A percentile compares a stretch with the other conserved stretches of the same genome.
Conservation (phyloP, 2,888 invertebrate species). For the Nasonia oneida region DNA sequence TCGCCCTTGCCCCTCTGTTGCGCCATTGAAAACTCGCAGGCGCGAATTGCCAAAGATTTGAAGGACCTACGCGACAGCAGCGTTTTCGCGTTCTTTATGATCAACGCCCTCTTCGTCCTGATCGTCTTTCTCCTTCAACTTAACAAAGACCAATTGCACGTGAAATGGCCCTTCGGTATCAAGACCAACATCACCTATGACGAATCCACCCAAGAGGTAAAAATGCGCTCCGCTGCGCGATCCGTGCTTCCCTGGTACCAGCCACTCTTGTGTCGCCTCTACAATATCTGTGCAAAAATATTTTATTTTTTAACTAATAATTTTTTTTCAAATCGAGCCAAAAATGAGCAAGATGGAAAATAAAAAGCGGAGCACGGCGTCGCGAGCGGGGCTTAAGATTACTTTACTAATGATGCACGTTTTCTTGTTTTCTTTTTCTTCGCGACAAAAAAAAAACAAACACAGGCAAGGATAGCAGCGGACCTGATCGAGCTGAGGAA, state of each 20-base stretch:
- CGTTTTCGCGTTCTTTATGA: slow-evolving; percentile 98
- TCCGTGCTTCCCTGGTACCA: slow-evolving; percentile 42
- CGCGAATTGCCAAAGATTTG: slow-evolving; percentile 93
- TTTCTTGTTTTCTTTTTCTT: slow-evolving; percentile 74
- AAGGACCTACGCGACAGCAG: slow-evolving; percentile 97
- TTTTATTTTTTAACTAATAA: background rate
- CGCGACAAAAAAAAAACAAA: slow-evolving; percentile 59
- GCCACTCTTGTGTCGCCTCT: slow-evolving; percentile 17
- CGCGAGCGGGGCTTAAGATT: slow-evolving; percentile 67
- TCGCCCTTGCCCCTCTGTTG: slow-evolving; percentile 42
- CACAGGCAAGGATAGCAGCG: slow-evolving; percentile 92
- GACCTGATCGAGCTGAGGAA: slow-evolving; percentile 97
- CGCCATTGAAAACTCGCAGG: slow-evolving; percentile 81
- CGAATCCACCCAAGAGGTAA: slow-evolving; percentile 95
- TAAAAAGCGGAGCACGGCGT: slow-evolving; percentile 59
- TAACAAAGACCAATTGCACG: slow-evolving; percentile 97
- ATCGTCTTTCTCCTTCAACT: slow-evolving; percentile 99
- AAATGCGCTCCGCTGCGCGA: slow-evolving; percentile 71
- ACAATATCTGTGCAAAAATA: background rate
- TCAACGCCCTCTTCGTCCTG: slow-evolving; percentile 98
- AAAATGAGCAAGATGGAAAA: slow-evolving; percentile 15
- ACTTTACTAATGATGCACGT: slow-evolving; percentile 71
- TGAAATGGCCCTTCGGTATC: slow-evolving; percentile 97
- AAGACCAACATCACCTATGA: slow-evolving; percentile 96
- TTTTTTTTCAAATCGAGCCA: background rate